Conservation (phyloP, 2,797 vertebrate species). For the Lepus oiostolus region DNA sequence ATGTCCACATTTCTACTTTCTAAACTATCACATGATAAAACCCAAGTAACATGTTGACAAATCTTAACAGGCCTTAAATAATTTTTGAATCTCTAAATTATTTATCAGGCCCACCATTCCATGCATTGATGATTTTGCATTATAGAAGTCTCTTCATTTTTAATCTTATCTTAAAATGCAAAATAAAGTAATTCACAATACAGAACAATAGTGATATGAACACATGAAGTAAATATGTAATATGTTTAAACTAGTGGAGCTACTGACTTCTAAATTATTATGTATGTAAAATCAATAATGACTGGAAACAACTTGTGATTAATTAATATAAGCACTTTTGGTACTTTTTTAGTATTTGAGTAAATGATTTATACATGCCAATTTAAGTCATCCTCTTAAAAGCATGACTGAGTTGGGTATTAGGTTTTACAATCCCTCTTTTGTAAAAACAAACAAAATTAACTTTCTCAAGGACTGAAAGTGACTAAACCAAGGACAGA, state of each 20-base stretch:
- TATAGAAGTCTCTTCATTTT: neutral
- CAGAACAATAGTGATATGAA: neutral
- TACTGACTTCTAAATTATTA: neutral
- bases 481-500: neutral
- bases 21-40: neutral
- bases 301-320: neutral
- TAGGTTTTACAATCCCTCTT: neutral
- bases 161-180: constrained; percentile 2
- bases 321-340: neutral
- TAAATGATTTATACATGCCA: neutral
- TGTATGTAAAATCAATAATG: neutral
- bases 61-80: neutral
- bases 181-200: neutral
- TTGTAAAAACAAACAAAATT: neutral
- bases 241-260: neutral
- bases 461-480: neutral
- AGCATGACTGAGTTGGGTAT: neutral
- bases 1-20: neutral
- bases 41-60: neutral
- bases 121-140: neutral
- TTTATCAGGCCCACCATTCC: neutral
- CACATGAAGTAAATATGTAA: neutral
- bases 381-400: neutral
- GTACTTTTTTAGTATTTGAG: neutral
- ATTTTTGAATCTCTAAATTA: neutral